phyloP scores from a whole-genome alignment of 2,797 vertebrate species.

The Dryobates pubescens region DNA sequence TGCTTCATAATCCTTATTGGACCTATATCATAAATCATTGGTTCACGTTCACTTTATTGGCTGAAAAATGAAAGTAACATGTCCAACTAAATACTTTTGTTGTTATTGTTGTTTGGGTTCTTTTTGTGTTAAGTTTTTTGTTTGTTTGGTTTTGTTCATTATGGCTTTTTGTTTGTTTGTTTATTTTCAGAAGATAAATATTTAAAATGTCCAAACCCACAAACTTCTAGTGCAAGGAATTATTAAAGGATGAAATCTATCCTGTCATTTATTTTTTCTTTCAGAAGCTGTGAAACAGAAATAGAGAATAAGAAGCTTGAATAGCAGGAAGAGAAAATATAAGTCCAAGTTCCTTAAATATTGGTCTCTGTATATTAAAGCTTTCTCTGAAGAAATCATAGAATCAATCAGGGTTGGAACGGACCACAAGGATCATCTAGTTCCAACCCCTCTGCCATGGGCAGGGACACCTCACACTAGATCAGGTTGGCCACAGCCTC shows the following conservation, averaged over 20 bases:
- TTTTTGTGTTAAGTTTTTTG: too few relatives aligned
- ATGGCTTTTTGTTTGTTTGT: too few relatives aligned
- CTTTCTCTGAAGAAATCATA: neutral
- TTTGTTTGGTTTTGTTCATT: too few relatives aligned
- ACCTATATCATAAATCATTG: neutral
- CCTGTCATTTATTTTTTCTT: neutral
- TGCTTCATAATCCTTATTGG: neutral
- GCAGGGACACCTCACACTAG: too few relatives aligned
- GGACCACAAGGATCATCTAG: too few relatives aligned
- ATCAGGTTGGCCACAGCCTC: too few relatives aligned
- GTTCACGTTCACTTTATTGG: neutral
- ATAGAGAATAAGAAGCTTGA: neutral
- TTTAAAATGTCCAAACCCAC: neutral
- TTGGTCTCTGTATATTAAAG: neutral
- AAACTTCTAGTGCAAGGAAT: neutral
- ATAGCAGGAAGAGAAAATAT: neutral
- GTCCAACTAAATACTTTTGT: neutral
- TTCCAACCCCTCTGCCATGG: too few relatives aligned
- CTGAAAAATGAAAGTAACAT: conserved; percentile 26
- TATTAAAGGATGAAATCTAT: neutral
- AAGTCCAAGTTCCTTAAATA: neutral
- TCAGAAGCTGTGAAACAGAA: neutral
- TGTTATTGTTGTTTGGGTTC: too few relatives aligned
- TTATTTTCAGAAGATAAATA: neutral
- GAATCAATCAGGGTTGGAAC: too few relatives aligned